Evolutionary conservation across 2,797 vertebrate genomes (phyloP).

Genomic region (Chaetophractus vellerosus): DNA sequence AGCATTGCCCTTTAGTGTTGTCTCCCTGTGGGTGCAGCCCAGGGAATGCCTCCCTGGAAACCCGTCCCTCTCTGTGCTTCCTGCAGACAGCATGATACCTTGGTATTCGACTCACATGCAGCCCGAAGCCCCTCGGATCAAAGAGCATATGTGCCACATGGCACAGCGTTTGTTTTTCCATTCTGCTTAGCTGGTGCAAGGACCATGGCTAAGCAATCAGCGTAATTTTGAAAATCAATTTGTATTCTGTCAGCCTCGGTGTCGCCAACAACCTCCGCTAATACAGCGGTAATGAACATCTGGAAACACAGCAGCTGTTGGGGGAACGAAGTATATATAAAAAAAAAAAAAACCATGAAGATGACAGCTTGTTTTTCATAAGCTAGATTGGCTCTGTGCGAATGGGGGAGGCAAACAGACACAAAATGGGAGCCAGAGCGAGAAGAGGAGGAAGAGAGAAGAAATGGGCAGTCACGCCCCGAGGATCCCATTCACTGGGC

Average conservation of each 20-base stretch:
- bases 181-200: slow-evolving; percentile 36
- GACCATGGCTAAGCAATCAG: slow-evolving; percentile 57
- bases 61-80: neutral
- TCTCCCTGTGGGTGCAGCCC: neutral
- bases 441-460: neutral
- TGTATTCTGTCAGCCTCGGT: slow-evolving; percentile 55
- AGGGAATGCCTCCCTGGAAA: neutral
- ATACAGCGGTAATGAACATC: slow-evolving; percentile 66
- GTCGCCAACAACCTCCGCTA: slow-evolving; percentile 56
- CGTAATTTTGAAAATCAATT: slow-evolving; percentile 67
- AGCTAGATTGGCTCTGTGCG: slow-evolving; percentile 20
- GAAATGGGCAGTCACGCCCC: no score
- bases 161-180: neutral
- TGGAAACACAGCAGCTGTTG: slow-evolving; percentile 67
- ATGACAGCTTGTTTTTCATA: slow-evolving; percentile 64
- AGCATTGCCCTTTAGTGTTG: accelerated
- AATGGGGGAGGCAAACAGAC: neutral
- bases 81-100: neutral
- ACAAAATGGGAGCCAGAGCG: neutral
- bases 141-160: slow-evolving; percentile 10
- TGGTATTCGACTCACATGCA: neutral
- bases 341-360: neutral
- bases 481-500: neutral
- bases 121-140: neutral
- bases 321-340: neutral